Conservation (phyloP, 2,888 invertebrate genomes). For the Limulus polyphemus region DNA sequence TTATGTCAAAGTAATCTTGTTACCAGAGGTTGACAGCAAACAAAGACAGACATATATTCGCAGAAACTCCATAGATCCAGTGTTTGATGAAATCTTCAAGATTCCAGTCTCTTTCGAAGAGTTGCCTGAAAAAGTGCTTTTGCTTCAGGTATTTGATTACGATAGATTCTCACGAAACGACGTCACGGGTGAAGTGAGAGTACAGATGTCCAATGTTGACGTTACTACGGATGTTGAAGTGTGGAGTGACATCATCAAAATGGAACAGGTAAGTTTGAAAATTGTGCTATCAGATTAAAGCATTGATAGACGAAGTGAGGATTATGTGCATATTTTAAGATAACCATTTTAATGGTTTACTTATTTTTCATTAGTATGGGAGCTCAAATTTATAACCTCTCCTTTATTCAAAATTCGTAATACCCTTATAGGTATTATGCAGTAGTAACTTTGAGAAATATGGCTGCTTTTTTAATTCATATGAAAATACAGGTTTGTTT, state of each 20-base stretch:
- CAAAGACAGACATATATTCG: slow-evolving; percentile 74
- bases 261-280: slow-evolving; percentile 46
- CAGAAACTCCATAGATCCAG: slow-evolving; percentile 69
- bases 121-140: slow-evolving; percentile 59
- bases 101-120: slow-evolving; percentile 83
- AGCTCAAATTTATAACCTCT: no score
- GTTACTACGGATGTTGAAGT: slow-evolving; percentile 63
- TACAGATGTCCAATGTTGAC: slow-evolving; percentile 63
- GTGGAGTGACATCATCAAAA: slow-evolving; percentile 74
- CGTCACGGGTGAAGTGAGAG: slow-evolving; percentile 68
- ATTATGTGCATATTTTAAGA: no score
- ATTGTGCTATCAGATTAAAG: no score
- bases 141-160: slow-evolving; percentile 53
- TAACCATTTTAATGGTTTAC: no score
- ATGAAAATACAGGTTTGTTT: no score
- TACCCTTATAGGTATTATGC: no score
- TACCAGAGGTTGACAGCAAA: slow-evolving; percentile 71
- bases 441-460: no score
- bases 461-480: no score
- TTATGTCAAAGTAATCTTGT: slow-evolving; percentile 62
- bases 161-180: slow-evolving; percentile 73
- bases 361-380: no score
- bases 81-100: slow-evolving; percentile 83
- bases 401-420: no score
- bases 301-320: no score